Evolutionary conservation across 2,113 vertebrate genomes (phyloP).

Genomic region (Melanerpes formicivorus): DNA sequence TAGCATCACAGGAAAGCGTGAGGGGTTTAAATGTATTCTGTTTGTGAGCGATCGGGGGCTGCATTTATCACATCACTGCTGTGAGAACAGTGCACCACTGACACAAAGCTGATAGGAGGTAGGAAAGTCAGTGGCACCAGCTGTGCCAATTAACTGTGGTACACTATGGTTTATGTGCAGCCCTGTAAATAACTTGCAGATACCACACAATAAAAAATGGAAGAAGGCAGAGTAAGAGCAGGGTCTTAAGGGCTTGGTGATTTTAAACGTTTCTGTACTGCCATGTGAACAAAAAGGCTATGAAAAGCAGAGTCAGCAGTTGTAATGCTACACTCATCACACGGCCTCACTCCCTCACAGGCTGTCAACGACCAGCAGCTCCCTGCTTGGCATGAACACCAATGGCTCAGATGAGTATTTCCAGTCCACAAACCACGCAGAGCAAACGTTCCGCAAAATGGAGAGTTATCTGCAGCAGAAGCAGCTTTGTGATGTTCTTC

Average conservation of each 20-base stretch:
- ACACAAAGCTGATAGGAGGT: background rate
- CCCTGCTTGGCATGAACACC: constrained; percentile 80
- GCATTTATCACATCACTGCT: accelerated
- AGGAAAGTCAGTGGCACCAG: background rate
- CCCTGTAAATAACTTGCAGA: background rate
- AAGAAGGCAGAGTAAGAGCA: background rate
- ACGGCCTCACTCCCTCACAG: constrained; percentile 60
- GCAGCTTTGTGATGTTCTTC: constrained; percentile 93
- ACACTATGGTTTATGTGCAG: accelerated
- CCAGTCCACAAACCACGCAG: constrained; percentile 89
- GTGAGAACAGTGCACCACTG: background rate
- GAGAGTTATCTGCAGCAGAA: constrained; percentile 95
- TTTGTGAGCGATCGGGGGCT: background rate
- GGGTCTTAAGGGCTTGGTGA: background rate
- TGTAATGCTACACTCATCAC: background rate
- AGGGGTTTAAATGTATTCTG: background rate
- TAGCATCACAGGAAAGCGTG: background rate
- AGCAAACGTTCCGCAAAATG: constrained; percentile 94
- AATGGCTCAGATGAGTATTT: constrained; percentile 88
- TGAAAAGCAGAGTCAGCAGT: accelerated
- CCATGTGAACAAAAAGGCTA: background rate
- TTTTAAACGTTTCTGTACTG: background rate
- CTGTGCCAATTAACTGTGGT: no score
- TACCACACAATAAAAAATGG: background rate
- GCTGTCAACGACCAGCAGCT: constrained; percentile 77